phyloP scores from a whole-genome alignment of 2,113 vertebrate genomes.

The Spea multiplicata region DNA sequence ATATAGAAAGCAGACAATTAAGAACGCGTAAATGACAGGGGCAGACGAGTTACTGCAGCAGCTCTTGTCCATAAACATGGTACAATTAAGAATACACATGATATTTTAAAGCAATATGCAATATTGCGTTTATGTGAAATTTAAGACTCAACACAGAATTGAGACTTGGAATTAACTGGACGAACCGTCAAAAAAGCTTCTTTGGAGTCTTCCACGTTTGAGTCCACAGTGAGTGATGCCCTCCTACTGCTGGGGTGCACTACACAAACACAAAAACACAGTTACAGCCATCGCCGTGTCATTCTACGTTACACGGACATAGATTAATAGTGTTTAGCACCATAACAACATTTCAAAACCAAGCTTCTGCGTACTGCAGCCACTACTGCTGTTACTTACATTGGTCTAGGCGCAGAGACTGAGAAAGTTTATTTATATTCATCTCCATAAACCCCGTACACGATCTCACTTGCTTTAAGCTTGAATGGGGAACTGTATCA shows the following conservation, averaged over 20 bases:
- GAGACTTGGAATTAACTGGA: slow-evolving; percentile 16
- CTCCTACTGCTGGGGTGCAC: slow-evolving; percentile 70
- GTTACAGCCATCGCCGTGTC: background rate
- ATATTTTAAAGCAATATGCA: too few species aligned
- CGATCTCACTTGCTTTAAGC: slow-evolving; percentile 78
- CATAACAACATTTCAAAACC: too few species aligned
- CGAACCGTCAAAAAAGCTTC: slow-evolving; percentile 77
- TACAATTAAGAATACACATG: too few species aligned
- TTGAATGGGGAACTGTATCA: slow-evolving; percentile 38
- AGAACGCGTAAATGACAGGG: too few species aligned
- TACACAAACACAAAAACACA: slow-evolving; percentile 49
- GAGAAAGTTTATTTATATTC: slow-evolving; percentile 64
- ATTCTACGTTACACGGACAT: too few species aligned
- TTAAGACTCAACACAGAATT: too few species aligned
- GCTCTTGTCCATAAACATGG: too few species aligned
- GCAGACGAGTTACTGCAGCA: too few species aligned
- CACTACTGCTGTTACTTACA: slow-evolving; percentile 67
- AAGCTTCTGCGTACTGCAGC: too few species aligned
- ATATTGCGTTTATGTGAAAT: too few species aligned
- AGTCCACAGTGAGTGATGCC: slow-evolving; percentile 75
- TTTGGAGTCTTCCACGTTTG: slow-evolving; percentile 77
- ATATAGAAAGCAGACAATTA: too few species aligned
- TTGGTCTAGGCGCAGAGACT: slow-evolving; percentile 72
- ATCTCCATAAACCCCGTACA: slow-evolving; percentile 81
- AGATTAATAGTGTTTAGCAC: too few species aligned